Conservation (phyloP, 2,888 invertebrate genomes). For the Uloborus plumipes region DNA sequence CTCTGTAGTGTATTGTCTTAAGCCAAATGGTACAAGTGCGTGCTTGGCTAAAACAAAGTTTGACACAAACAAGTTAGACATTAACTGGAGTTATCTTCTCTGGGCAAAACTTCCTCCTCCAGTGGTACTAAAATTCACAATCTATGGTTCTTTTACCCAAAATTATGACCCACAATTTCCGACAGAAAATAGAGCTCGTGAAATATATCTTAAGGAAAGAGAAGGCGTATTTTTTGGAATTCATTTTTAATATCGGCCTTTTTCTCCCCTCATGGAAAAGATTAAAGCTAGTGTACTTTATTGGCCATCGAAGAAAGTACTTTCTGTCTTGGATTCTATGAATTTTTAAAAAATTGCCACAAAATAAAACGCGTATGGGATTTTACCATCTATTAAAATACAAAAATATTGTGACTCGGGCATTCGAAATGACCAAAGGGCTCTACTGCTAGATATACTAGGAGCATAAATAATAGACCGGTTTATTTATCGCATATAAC, state of each 20-base stretch:
- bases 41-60: constrained; percentile 14
- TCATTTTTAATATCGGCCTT: constrained; percentile 51
- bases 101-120: not conserved
- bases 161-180: constrained; percentile 21
- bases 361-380: constrained; percentile 42
- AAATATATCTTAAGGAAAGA: constrained; percentile 30
- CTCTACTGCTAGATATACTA: constrained; percentile 1
- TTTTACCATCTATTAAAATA: constrained; percentile 51
- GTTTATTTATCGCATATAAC: constrained; percentile 36
- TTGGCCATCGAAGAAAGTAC: constrained; percentile 36
- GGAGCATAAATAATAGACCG: constrained; percentile 28
- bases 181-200: constrained; percentile 20
- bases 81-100: constrained; percentile 26
- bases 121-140: constrained; percentile 24
- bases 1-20: constrained; percentile 22
- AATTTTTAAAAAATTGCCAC: constrained; percentile 43
- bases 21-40: constrained; percentile 18
- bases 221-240: constrained; percentile 39
- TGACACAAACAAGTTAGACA: constrained; percentile 15
- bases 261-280: constrained; percentile 31
- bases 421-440: constrained; percentile 21
- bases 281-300: constrained; percentile 50
- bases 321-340: constrained; percentile 40
- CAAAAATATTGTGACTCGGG: constrained; percentile 30
- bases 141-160: constrained; percentile 21